Conservation (phyloP, 2,113 vertebrate genomes). For the Xenopus borealis region DNA sequence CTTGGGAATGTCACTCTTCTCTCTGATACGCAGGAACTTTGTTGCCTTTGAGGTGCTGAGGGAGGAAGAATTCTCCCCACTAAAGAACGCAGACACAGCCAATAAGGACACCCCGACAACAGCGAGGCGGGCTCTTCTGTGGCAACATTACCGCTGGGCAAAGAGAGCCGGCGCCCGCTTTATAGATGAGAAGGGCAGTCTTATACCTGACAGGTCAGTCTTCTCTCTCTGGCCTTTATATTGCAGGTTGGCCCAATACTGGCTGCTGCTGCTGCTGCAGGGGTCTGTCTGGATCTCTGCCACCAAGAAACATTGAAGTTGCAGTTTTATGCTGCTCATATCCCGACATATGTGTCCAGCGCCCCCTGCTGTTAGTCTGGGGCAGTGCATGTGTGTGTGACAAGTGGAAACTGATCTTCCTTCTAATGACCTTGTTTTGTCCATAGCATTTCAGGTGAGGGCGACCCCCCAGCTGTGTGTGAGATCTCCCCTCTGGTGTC, state of each 20-base stretch:
- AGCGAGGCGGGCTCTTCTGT: slow-evolving; percentile 70
- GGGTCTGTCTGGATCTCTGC: too few relatives aligned
- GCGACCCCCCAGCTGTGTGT: slow-evolving; percentile 66
- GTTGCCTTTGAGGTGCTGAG: slow-evolving; percentile 84
- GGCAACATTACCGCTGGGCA: slow-evolving; percentile 87
- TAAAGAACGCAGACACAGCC: slow-evolving; percentile 81
- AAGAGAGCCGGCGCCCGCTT: slow-evolving; percentile 72
- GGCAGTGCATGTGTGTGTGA: neutral
- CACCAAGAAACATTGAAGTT: too few relatives aligned
- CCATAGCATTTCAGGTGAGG: slow-evolving; percentile 56
- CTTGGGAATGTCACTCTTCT: slow-evolving; percentile 16
- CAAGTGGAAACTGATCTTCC: neutral
- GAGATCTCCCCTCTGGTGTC: slow-evolving; percentile 91
- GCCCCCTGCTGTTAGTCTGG: too few relatives aligned
- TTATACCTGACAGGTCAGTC: slow-evolving; percentile 65
- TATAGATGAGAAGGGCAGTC: slow-evolving; percentile 58
- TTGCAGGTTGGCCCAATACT: neutral
- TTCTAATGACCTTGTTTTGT: neutral
- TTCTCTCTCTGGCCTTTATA: neutral
- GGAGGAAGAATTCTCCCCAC: slow-evolving; percentile 87
- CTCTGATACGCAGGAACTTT: slow-evolving; percentile 71
- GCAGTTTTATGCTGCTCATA: too few relatives aligned
- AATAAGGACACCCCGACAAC: slow-evolving; percentile 74
- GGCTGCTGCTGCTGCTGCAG: neutral
- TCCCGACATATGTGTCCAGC: too few relatives aligned